Conservation (phyloP, 2,888 invertebrate species). For the Priocnemis perturbator region DNA sequence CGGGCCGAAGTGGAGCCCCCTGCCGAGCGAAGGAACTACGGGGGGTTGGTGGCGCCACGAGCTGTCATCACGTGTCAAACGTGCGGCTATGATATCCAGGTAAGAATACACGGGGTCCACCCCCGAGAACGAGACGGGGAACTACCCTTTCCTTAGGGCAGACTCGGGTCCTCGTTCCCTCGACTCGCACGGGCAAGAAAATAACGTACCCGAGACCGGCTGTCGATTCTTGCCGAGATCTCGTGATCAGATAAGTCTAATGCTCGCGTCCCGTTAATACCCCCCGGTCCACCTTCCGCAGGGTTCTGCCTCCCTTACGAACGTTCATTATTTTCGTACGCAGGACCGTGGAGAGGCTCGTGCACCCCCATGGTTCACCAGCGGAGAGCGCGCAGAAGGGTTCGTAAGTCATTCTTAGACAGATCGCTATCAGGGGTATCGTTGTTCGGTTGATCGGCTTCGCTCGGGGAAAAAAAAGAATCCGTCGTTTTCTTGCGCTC, state of each 20-base stretch:
- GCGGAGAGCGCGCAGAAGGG: slow-evolving; percentile 4
- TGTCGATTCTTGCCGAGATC: slow-evolving; percentile 42
- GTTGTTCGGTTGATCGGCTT: background rate
- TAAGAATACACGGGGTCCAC: slow-evolving; percentile 38
- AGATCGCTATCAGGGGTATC: slow-evolving; percentile 1
- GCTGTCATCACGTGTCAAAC: slow-evolving; percentile 74
- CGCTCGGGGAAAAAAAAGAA: too few species aligned
- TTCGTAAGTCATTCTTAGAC: too few species aligned
- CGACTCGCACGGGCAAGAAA: slow-evolving; percentile 20
- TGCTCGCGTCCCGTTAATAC: slow-evolving; percentile 49
- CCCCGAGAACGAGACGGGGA: slow-evolving; percentile 15
- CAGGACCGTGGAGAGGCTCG: slow-evolving; percentile 19
- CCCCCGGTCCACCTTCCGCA: background rate
- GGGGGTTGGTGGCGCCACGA: slow-evolving; percentile 75
- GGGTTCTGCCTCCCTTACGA: slow-evolving; percentile 11
- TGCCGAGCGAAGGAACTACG: slow-evolving; percentile 65
- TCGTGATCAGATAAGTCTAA: slow-evolving; percentile 47
- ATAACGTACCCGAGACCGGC: slow-evolving; percentile 32
- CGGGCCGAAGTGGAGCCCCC: slow-evolving; percentile 58
- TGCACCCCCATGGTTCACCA: slow-evolving; percentile 1
- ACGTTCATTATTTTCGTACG: slow-evolving; percentile 43
- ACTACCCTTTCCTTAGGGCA: slow-evolving; percentile 46
- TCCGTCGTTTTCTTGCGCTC: too few species aligned
- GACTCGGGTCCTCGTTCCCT: background rate
- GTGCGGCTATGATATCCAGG: slow-evolving; percentile 63